Evolutionary conservation across 1,140 invertebrate genomes (phyloP), one percentile per base, ranked within the genome.

Genomic region (Ips typographus): DNA sequence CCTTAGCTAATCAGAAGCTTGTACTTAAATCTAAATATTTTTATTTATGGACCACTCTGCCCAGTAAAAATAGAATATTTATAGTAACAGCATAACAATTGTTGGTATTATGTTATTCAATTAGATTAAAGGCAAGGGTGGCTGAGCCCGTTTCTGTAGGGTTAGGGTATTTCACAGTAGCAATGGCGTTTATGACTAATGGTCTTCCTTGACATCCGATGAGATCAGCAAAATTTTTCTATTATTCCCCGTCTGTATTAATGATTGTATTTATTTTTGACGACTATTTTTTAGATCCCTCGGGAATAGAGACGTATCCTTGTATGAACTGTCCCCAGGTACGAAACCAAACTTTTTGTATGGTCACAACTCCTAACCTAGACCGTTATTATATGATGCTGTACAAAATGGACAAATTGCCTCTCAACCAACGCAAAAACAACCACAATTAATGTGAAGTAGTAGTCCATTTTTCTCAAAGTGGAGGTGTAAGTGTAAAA

Each of bases 211-310:
- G 69, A 65, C 69, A 57, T 55, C 56, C 38, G 68, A 70, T 65
- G 68, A 70, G 55, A 52, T 65, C 68, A 71, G 69, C 69, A 71
- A 60, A 65, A 61, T 71, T 71, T 71, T 71, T 71, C 69, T 71
- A 71, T 71, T 71, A 71, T 71, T 57, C 69, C 63, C 40, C 63
- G 51, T 44, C 68, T 49, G 62, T 65, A 70, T 70, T 70, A 70
- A 70, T 70, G 68, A 70, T 70, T 60, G 37, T 70, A 70, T 65
- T 65, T 70, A 70, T 60, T n/a, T n/a, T n/a, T n/a, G n/a, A n/a
- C n/a, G n/a, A n/a, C n/a, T n/a, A n/a, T n/a, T 70, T 70, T 65
- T 47, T 70, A 61, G 61, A 41, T 60, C 68, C 62, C 63, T 41
- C 40, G 68, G 43, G 68, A 53, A 52, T 69, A 40, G 57, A 69